Evolutionary conservation across 2,888 invertebrate species (phyloP), one percentile per base, ranked within the genome.

Genomic region (Rhamnusium bicolor): DNA sequence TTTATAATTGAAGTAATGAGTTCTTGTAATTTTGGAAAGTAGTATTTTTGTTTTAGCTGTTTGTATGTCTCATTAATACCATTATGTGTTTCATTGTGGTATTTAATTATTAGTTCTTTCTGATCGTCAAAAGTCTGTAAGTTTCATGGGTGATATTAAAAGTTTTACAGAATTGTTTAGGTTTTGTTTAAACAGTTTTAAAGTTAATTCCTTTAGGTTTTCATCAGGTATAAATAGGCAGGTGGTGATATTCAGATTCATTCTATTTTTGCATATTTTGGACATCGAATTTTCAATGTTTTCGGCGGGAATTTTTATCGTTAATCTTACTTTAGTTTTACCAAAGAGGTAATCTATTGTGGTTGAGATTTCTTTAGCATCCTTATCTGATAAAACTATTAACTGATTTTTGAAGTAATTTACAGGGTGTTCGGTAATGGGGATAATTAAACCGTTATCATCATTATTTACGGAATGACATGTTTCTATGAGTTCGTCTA

Each of bases 131-230:
- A 6, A 0, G 14, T 54, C 54, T 24, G 5, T 54, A 18, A 54
- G 24, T 19, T 21, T 14, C 12, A 21, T 54, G 5, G 21, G 24
- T 4, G 24, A 54, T 0, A 24, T 21, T 54, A 54, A 6, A 8
- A 49, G 49, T 54, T 54, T 54, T 54, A 24, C 54, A 21, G 49
- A 49, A 49, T 49, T 49, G 5, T 49, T 49, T 49, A 49, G 18
- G 5, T 49, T 12, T 40, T 40, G 40, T 12, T 40, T 40, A 8
- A 40, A 40, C 3, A 40, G 12, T 12, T 12, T 40, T 40, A 40
- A 12, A 40, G 40, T 40, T 40, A 12, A 12, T 40, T 40, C 40
- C 8, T 40, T 40, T 12, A 40, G 12, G 2, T 40, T 40, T 24
- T 24, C 24, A 24, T 24, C 24, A 24, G 24, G 24, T 24, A 24